Percentiles rank a stretch among this genome's conserved stretches.
These are phyloP conservation scores for Acyrthosiphon pisum DNA, from an alignment of 1,140 invertebrate genomes.

Conservation along the genomic window DNA sequence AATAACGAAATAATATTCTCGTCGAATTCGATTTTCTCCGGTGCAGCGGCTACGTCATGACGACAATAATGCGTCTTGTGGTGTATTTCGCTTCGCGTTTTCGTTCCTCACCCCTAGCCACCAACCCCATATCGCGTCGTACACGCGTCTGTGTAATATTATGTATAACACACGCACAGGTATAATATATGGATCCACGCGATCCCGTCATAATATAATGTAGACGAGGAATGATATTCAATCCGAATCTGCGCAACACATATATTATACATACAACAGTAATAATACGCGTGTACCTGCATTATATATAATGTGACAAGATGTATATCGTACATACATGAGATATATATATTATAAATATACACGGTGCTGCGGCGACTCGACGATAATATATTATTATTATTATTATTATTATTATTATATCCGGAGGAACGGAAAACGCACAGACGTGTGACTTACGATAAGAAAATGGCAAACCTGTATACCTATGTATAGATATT, in stretches of 20 bases:
- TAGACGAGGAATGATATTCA: background rate
- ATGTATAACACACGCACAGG: background rate
- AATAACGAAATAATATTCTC: background rate
- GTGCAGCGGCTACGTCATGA: background rate
- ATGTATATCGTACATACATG: background rate
- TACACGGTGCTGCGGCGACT: background rate
- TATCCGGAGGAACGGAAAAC: background rate
- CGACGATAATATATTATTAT: slow-evolving; percentile 33
- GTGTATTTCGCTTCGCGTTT: background rate
- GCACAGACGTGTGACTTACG: slow-evolving; percentile 44
- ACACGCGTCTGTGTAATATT: background rate
- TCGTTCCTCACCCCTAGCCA: background rate
- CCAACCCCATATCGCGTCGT: background rate
- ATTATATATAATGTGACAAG: background rate
- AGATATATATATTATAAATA: too few relatives aligned
- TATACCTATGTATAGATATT: background rate
- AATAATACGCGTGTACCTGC: background rate
- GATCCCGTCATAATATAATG: background rate
- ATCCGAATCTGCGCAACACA: background rate
- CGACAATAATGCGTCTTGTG: background rate
- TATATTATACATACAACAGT: background rate
- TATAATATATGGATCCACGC: background rate
- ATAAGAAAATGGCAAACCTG: slow-evolving; percentile 39
- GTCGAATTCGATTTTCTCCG: background rate
- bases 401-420: slow-evolving; percentile 31